Conservation (phyloP, 2,888 invertebrate genomes). For the Thereva unica region DNA sequence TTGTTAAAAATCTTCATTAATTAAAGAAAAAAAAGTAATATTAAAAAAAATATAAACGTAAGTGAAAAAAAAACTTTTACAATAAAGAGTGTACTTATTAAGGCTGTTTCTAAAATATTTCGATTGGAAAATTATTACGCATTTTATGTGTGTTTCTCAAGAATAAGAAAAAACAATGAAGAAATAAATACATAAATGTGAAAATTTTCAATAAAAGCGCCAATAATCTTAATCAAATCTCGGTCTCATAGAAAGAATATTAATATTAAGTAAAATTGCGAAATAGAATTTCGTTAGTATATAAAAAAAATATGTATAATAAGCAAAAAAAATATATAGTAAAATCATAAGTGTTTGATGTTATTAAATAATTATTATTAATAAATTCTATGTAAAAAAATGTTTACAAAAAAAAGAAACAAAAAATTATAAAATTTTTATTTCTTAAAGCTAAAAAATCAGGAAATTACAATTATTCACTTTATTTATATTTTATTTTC, state of each 20-base stretch:
- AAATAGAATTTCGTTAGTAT: conserved; percentile 26
- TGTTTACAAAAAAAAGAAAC: too few relatives aligned
- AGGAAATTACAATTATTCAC: too few relatives aligned
- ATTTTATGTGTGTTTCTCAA: background rate
- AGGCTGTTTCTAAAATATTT: conserved; percentile 43
- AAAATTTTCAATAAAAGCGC: conserved; percentile 24
- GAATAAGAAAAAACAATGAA: conserved; percentile 16
- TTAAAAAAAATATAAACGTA: conserved; percentile 23
- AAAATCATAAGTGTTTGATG: conserved; percentile 23
- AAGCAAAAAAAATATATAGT: conserved; percentile 8
- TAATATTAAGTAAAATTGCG: background rate
- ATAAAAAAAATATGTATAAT: conserved; percentile 18
- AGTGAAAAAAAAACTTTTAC: conserved; percentile 38
- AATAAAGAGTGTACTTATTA: conserved; percentile 44
- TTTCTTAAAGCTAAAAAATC: too few relatives aligned
- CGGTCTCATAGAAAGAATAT: conserved; percentile 1
- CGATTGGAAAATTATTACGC: conserved; percentile 11
- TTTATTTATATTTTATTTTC: too few relatives aligned
- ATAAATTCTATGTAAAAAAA: conserved; percentile 32
- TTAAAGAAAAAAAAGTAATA: conserved; percentile 10
- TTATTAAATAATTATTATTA: conserved; percentile 19
- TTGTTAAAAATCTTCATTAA: conserved; percentile 29
- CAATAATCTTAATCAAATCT: conserved; percentile 22
- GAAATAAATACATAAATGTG: background rate
- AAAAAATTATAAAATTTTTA: too few relatives aligned